Evolutionary conservation across 1,140 invertebrate species (phyloP).

Genomic region (Physella acuta): DNA sequence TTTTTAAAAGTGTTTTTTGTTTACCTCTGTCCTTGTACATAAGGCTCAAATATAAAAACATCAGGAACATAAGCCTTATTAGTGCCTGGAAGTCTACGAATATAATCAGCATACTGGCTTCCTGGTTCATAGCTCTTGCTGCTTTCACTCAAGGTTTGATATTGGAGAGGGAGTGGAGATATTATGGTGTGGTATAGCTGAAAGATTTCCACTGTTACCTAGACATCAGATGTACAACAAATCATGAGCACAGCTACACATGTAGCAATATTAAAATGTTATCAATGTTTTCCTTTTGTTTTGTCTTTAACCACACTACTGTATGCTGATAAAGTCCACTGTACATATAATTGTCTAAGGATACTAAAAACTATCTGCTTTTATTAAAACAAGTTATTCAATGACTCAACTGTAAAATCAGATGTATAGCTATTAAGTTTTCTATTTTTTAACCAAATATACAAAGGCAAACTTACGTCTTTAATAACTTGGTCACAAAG

Average conservation of each 20-base stretch:
- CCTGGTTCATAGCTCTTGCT: conserved; percentile 64
- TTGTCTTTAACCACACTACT: too few relatives aligned
- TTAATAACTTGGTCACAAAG: conserved; percentile 65
- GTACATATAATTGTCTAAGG: too few relatives aligned
- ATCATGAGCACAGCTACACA: too few relatives aligned
- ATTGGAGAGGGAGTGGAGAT: conserved; percentile 63
- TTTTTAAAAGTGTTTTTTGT: conserved; percentile 1
- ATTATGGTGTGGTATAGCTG: conserved; percentile 63
- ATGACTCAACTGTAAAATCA: too few relatives aligned
- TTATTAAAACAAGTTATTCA: too few relatives aligned
- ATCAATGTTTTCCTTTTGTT: too few relatives aligned
- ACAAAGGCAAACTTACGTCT: too few relatives aligned
- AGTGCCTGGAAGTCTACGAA: conserved; percentile 56
- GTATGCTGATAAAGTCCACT: too few relatives aligned
- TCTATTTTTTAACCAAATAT: too few relatives aligned
- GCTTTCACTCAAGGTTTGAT: conserved; percentile 64
- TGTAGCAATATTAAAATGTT: too few relatives aligned
- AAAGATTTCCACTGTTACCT: conserved; percentile 65
- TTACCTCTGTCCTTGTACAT: conserved; percentile 34
- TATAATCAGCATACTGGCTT: conserved; percentile 64
- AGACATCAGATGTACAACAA: conserved; percentile 10
- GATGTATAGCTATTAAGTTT: too few relatives aligned
- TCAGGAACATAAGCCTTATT: conserved; percentile 34
- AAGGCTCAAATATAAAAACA: conserved; percentile 63
- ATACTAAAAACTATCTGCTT: too few relatives aligned